Base-by-base conservation (phyloP, 2,888 invertebrate species). In the Lepidochrysops patricia region DNA sequence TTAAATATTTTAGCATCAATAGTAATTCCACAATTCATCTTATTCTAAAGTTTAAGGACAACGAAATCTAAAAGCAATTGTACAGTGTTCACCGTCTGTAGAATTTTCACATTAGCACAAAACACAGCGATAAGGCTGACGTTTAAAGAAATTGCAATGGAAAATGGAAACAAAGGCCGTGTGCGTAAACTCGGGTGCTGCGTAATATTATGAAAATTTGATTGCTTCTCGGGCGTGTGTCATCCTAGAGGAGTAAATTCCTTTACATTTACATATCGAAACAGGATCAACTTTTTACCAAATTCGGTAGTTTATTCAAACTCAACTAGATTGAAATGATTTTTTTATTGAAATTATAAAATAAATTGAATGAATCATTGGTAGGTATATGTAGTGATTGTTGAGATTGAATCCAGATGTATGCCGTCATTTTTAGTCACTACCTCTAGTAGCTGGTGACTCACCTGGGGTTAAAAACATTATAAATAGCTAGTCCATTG, bases 291-390 rank as follows among this genome's bases (percentile, higher is more conserved):
- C n/a, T n/a, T 43, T 43, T 43, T 3, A 43, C 19, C 43, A 7
- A 7, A 43, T 9, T 19, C 7, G 4, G 9, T 43, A 43, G 9
- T 12, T 43, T 43, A 43, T 12, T 43, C 2, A 1, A 43, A 43
- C 19, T 9, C 19, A 6, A 37, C 15, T 13, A 19, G 13, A 7
- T 23, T 19, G 5, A 37, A 37, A 19, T 43, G 19, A 12, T 3
- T 1, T 19, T 19, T 2, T 19, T 19, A 12, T 54, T 54, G 9
- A 19, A 27, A 27, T 27, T 4, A 19, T 32, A 19, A 25, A 49
- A 25, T 19, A 19, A 56, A 61, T 23, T 62, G 59, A 61, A 63
- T 63, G 63, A 63, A 63, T 63, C 54, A 54, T 19, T 15, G 26
- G 13, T 4, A 12, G 2, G 13, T 2, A 29, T 32, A 32, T 54